Percentiles rank a stretch among this genome's conserved stretches.
Evolutionary conservation across 92 coral and sea anemone genomes (phyloP).

Genomic region (Parazoanthus atlanticus): DNA sequence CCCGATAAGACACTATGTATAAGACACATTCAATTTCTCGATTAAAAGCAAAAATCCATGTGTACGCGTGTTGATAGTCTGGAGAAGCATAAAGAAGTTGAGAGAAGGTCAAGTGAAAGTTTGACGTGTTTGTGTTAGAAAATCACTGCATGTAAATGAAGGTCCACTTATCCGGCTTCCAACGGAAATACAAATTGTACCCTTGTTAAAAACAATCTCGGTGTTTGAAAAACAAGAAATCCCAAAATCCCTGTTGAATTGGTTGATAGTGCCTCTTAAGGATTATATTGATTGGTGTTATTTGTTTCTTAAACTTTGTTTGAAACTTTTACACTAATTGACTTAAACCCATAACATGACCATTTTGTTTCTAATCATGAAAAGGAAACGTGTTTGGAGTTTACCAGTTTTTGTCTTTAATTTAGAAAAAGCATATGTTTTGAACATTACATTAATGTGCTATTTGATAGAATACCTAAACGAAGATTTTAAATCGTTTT

Average conservation of each 20-base stretch:
- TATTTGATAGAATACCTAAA: not conserved
- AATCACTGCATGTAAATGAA: too few species aligned
- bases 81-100: not conserved
- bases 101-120: slow-evolving; percentile 18
- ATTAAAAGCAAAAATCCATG: too few species aligned
- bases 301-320: slow-evolving; percentile 20
- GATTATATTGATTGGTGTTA: not conserved
- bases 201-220: slow-evolving; percentile 2
- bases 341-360: not conserved
- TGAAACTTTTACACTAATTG: not conserved
- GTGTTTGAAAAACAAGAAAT: slow-evolving; percentile 4
- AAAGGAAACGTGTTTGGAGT: not conserved
- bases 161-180: not conserved
- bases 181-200: not conserved
- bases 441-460: not conserved
- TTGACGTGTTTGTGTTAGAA: not conserved
- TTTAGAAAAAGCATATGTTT: not conserved
- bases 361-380: not conserved
- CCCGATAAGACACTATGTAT: too few species aligned
- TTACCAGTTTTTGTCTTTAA: too few species aligned
- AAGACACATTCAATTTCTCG: too few species aligned
- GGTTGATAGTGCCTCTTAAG: not conserved
- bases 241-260: not conserved
- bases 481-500: not conserved
- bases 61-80: not conserved